Conservation (phyloP, 2,888 invertebrate genomes). For the Drosophila kuntzei region DNA sequence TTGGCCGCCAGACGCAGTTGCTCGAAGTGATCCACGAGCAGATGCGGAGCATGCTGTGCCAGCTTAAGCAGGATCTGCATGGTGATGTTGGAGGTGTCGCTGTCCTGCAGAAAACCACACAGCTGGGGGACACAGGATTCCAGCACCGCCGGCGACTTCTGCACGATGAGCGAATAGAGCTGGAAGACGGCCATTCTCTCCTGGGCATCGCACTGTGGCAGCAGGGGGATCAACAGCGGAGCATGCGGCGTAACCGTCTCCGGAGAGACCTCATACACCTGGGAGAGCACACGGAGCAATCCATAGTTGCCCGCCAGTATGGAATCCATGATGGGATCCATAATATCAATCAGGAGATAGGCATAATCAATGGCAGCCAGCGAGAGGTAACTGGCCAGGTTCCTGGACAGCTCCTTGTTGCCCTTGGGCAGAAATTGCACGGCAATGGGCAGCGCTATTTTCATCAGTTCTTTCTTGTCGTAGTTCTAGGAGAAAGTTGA, state of each 20-base stretch:
- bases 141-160: slow-evolving; percentile 90
- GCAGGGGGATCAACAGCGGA: slow-evolving; percentile 90
- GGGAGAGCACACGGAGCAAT: slow-evolving; percentile 94
- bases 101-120: slow-evolving; percentile 89
- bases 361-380: slow-evolving; percentile 97
- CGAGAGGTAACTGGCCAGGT: slow-evolving; percentile 96
- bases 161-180: slow-evolving; percentile 93
- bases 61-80: slow-evolving; percentile 91
- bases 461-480: slow-evolving; percentile 87
- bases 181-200: slow-evolving; percentile 94
- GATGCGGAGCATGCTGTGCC: slow-evolving; percentile 89
- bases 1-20: slow-evolving; percentile 90
- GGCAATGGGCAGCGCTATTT: slow-evolving; percentile 92
- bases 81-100: slow-evolving; percentile 88
- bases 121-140: slow-evolving; percentile 93
- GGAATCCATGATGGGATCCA: slow-evolving; percentile 95
- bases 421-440: slow-evolving; percentile 96
- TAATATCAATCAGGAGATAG: slow-evolving; percentile 93
- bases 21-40: slow-evolving; percentile 90
- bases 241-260: slow-evolving; percentile 94
- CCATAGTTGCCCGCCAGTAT: slow-evolving; percentile 96
- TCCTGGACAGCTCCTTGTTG: slow-evolving; percentile 94
- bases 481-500: slow-evolving; percentile 85
- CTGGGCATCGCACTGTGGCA: slow-evolving; percentile 93
- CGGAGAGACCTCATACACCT: slow-evolving; percentile 94